phyloP scores from a whole-genome alignment of 2,888 invertebrate genomes.

The Euproctis similis region DNA sequence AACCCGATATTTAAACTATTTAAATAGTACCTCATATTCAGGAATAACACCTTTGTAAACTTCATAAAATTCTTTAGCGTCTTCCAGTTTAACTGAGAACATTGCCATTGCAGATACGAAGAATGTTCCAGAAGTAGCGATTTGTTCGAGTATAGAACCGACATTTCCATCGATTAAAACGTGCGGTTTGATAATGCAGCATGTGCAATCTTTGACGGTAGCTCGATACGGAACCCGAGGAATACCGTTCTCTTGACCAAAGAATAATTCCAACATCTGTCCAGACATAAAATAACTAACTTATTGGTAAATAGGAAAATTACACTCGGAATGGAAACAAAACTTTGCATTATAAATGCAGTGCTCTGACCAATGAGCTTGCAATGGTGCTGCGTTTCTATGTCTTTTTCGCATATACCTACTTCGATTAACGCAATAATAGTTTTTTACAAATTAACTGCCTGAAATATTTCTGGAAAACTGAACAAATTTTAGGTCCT shows the following conservation, averaged over 20 bases:
- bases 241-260: constrained; percentile 47
- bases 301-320: no score
- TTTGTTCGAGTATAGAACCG: constrained; percentile 84
- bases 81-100: constrained; percentile 83
- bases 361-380: no score
- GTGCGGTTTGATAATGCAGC: constrained; percentile 93
- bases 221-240: constrained; percentile 59
- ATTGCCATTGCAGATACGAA: constrained; percentile 87
- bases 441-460: no score
- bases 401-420: no score
- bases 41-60: constrained; percentile 90
- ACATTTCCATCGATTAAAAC: constrained; percentile 83
- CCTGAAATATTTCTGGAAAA: no score
- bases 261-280: constrained; percentile 54
- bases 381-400: no score
- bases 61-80: constrained; percentile 93
- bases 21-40: constrained; percentile 81
- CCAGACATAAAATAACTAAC: no score
- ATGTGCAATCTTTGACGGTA: constrained; percentile 80
- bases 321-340: no score
- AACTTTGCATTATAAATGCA: no score
- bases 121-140: constrained; percentile 81
- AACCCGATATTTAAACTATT: not conserved
- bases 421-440: no score
- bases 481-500: no score